Conservation (phyloP, 2,113 vertebrate genomes). For the Protobothrops mucrosquamatus region DNA sequence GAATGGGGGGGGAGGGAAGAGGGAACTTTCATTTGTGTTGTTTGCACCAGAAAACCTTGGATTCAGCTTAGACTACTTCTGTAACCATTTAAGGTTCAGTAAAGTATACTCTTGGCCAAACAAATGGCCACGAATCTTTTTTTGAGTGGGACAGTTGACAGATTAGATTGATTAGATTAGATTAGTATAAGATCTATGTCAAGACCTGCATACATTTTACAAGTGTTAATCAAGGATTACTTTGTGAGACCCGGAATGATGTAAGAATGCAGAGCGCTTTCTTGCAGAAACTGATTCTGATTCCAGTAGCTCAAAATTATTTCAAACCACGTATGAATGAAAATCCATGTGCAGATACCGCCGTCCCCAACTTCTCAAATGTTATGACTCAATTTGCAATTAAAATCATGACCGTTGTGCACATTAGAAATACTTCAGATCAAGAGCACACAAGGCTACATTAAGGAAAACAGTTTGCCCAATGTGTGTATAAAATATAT, state of each 20-base stretch:
- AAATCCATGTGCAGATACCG: neutral
- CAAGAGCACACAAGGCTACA: neutral
- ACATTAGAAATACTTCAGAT: neutral
- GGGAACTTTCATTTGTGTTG: neutral
- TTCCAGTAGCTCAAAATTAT: neutral
- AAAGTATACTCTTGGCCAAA: neutral
- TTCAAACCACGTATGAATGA: neutral
- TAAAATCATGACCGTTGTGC: neutral
- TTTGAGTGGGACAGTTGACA: neutral
- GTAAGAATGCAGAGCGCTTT: neutral
- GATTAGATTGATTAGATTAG: neutral
- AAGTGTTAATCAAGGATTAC: neutral
- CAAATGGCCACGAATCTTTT: neutral
- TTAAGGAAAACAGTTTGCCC: neutral
- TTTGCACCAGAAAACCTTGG: neutral
- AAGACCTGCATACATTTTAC: neutral
- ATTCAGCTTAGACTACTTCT: neutral
- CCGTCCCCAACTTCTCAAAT: neutral
- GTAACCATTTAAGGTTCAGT: neutral
- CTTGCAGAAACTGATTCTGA: neutral
- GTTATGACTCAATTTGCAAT: neutral
- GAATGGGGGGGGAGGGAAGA: no score
- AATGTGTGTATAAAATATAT: neutral
- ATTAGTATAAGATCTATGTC: neutral
- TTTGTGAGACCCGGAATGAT: neutral